phyloP scores from a whole-genome alignment of 2,113 vertebrate genomes.

The Misgurnus anguillicaudatus region DNA sequence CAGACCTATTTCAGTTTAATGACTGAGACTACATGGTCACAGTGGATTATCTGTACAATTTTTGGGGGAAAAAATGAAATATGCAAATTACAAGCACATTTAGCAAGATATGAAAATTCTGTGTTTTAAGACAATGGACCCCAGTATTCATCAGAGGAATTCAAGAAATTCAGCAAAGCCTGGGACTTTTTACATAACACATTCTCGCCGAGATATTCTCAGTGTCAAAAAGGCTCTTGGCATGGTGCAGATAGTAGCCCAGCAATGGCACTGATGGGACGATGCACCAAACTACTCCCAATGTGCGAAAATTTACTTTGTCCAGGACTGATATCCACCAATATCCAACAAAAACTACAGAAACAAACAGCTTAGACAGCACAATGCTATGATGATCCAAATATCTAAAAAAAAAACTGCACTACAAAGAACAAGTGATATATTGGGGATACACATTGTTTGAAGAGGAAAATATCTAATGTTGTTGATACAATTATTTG shows the following conservation, averaged over 20 bases:
- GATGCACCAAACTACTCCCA: not conserved
- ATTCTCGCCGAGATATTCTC: not conserved
- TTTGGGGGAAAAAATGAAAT: constrained; percentile 36
- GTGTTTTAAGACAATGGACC: not conserved
- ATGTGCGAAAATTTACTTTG: constrained; percentile 9
- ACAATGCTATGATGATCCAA: constrained; percentile 11
- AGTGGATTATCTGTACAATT: constrained; percentile 1
- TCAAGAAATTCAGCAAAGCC: not conserved
- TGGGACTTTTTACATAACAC: constrained; percentile 20
- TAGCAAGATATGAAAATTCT: constrained; percentile 31
- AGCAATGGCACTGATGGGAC: constrained; percentile 15
- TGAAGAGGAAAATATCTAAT: no score
- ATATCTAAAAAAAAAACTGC: not conserved
- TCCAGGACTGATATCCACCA: not conserved
- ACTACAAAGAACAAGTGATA: constrained; percentile 11
- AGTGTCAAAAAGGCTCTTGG: not conserved
- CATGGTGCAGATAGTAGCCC: constrained; percentile 13
- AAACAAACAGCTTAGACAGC: not conserved
- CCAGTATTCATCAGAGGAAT: not conserved
- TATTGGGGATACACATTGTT: no score
- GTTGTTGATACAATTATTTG: no score
- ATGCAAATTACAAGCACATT: constrained; percentile 9
- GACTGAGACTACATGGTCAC: no score
- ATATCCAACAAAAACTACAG: not conserved
- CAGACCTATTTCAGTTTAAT: no score